A percentile compares a stretch with the other conserved stretches of the same genome.
phyloP scores from a whole-genome alignment of 2,888 invertebrate species.

The Autographa gamma region DNA sequence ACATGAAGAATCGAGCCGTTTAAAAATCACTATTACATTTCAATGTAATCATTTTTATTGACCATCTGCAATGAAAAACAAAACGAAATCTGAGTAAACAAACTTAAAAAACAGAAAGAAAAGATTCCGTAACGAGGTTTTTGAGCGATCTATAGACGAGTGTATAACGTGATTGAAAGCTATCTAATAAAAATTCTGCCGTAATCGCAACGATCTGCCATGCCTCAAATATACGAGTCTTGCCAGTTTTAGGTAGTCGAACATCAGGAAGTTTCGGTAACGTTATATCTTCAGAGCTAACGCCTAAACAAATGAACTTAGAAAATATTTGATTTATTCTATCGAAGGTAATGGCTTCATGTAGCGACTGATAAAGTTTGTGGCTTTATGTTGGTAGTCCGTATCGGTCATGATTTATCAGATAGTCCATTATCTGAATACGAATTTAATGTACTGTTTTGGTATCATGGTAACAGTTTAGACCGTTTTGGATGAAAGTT shows the following conservation, averaged over 20 bases:
- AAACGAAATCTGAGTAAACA: slow-evolving; percentile 3
- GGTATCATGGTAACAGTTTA: background rate
- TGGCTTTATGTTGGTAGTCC: background rate
- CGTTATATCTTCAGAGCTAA: background rate
- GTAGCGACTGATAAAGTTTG: slow-evolving; percentile 1
- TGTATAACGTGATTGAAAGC: slow-evolving; percentile 53
- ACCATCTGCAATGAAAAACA: background rate
- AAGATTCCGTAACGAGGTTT: slow-evolving; percentile 18
- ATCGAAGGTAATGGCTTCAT: background rate
- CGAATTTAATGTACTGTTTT: background rate
- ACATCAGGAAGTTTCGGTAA: slow-evolving; percentile 20
- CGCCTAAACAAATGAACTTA: background rate
- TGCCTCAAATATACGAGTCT: slow-evolving; percentile 41
- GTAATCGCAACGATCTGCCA: slow-evolving; percentile 44
- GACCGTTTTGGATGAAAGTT: too few species aligned
- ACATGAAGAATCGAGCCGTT: background rate
- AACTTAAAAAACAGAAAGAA: background rate
- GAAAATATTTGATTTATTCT: slow-evolving; percentile 1
- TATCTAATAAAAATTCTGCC: slow-evolving; percentile 57
- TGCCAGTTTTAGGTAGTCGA: background rate
- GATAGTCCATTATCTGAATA: background rate
- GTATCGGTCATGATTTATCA: background rate
- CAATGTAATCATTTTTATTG: background rate
- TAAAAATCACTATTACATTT: background rate
- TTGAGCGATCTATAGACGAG: slow-evolving; percentile 41